Evolutionary conservation across 2,797 vertebrate genomes (phyloP).

Genomic region (Aselliscus stoliczkanus): DNA sequence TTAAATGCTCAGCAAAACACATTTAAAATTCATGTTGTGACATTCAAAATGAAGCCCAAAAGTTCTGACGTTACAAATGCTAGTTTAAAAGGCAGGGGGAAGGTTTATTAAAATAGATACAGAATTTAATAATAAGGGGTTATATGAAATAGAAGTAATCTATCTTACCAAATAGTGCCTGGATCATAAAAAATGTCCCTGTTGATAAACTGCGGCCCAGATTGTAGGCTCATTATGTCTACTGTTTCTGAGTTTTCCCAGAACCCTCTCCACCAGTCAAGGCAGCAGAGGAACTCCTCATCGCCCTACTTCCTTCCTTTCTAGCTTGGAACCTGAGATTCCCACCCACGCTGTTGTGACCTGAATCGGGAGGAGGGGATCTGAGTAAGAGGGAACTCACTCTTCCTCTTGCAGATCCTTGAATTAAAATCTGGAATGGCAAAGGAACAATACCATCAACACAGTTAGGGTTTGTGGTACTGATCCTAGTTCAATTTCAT

Average conservation of each 20-base stretch:
- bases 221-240: not conserved
- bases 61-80: conserved; percentile 23
- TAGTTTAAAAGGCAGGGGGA: not conserved
- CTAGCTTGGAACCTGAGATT: not conserved
- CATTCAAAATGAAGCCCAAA: not conserved
- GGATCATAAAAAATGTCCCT: not conserved
- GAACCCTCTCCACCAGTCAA: not conserved
- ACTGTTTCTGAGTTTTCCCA: not conserved
- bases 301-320: not conserved
- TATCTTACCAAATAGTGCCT: not conserved
- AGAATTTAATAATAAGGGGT: not conserved
- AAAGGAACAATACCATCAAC: not conserved
- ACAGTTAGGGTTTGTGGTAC: not conserved
- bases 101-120: not conserved
- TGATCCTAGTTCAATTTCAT: not conserved
- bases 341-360: not conserved
- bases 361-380: not conserved
- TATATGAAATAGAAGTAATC: not conserved
- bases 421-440: not conserved
- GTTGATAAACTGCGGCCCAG: not conserved
- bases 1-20: conserved; percentile 20
- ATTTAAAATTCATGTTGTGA: conserved; percentile 31
- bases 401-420: not conserved
- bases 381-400: not conserved
- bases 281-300: not conserved